phyloP scores from a whole-genome alignment of 2,888 invertebrate genomes.

The Troides helena region DNA sequence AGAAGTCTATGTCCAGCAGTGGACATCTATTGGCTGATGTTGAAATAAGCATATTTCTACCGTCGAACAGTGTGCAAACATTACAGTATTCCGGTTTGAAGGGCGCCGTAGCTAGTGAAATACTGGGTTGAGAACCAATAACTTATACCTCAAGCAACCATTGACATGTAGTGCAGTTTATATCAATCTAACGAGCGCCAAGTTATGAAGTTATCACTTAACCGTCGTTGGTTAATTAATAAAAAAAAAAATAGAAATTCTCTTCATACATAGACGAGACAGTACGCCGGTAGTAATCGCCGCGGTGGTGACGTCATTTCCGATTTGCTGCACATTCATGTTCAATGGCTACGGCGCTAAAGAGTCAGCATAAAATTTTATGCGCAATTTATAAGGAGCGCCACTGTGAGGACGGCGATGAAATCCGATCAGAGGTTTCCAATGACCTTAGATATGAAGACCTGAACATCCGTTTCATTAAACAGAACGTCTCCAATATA shows the following conservation, averaged over 20 bases:
- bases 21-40: too few species aligned
- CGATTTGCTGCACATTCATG: slow-evolving; percentile 27
- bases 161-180: too few species aligned
- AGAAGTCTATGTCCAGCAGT: too few species aligned
- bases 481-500: slow-evolving; percentile 7
- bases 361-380: slow-evolving; percentile 30
- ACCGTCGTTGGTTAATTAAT: too few species aligned
- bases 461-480: slow-evolving; percentile 10
- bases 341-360: slow-evolving; percentile 20
- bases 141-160: too few species aligned
- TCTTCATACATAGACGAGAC: not conserved
- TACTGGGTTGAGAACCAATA: too few species aligned
- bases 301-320: slow-evolving; percentile 22
- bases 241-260: not conserved
- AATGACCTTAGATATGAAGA: slow-evolving; percentile 20
- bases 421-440: slow-evolving; percentile 29
- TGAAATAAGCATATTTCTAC: too few species aligned
- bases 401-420: slow-evolving; percentile 11
- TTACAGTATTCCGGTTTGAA: too few species aligned
- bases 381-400: slow-evolving; percentile 21
- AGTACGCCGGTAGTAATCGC: not conserved
- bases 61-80: too few species aligned
- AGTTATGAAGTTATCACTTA: too few species aligned
- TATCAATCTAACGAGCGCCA: too few species aligned
- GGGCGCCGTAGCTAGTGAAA: too few species aligned